phyloP scores from a whole-genome alignment of 2,888 invertebrate genomes.

The Physocephala rufipes region DNA sequence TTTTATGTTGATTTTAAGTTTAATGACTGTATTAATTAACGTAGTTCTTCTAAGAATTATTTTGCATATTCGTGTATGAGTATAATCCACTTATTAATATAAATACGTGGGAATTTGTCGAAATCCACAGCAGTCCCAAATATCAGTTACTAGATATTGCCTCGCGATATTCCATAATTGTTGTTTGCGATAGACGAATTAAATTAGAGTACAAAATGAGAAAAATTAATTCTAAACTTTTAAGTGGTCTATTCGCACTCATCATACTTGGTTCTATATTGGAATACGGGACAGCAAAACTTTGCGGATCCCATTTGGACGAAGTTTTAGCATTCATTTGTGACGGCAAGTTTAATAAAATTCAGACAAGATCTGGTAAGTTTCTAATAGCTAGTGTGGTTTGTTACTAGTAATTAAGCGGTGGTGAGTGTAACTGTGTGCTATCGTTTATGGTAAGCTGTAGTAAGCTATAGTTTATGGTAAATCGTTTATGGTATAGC shows the following conservation, averaged over 20 bases:
- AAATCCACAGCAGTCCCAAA: constrained; percentile 16
- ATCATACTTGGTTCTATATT: constrained; percentile 8
- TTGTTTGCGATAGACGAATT: background rate
- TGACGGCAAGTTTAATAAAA: constrained; percentile 48
- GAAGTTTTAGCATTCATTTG: constrained; percentile 48
- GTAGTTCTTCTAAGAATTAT: too few species aligned
- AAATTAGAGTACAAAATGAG: constrained; percentile 6
- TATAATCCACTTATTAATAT: background rate
- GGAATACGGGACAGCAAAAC: constrained; percentile 13
- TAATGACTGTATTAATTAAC: too few species aligned
- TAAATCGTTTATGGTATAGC: too few species aligned
- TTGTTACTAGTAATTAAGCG: too few species aligned
- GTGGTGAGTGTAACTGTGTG: too few species aligned
- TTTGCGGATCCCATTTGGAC: constrained; percentile 51
- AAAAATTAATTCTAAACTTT: constrained; percentile 1
- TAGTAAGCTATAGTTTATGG: too few species aligned
- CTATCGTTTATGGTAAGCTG: too few species aligned
- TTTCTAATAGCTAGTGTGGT: too few species aligned
- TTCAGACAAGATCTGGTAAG: constrained; percentile 46
- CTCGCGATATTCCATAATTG: background rate
- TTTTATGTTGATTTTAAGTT: too few species aligned
- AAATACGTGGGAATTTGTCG: background rate
- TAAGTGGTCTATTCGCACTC: constrained; percentile 13
- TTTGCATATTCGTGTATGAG: too few species aligned
- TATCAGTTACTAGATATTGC: background rate